Conservation (phyloP, 2,113 vertebrate genomes). For the Octodon degus region DNA sequence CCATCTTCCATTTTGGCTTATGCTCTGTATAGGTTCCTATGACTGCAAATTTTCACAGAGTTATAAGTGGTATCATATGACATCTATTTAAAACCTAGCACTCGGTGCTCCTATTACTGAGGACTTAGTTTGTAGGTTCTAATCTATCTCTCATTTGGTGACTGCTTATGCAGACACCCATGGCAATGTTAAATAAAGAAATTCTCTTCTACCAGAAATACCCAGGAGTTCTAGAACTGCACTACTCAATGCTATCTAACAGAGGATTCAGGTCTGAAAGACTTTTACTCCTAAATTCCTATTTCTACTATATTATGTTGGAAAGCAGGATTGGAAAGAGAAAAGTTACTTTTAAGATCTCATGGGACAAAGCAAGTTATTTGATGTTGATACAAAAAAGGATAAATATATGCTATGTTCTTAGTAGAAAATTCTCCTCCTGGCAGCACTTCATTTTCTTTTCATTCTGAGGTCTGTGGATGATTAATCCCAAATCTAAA, state of each 20-base stretch:
- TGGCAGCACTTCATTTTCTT: slow-evolving; percentile 37
- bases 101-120: slow-evolving; percentile 83
- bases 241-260: neutral
- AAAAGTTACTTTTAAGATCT: slow-evolving; percentile 8
- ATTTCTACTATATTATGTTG: neutral
- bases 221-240: neutral
- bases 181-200: slow-evolving; percentile 34
- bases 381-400: neutral
- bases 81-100: slow-evolving; percentile 89
- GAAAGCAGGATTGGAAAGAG: slow-evolving; percentile 11
- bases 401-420: neutral
- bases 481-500: slow-evolving; percentile 43
- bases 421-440: neutral
- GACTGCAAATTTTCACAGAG: slow-evolving; percentile 75
- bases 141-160: slow-evolving; percentile 75
- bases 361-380: neutral
- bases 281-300: neutral
- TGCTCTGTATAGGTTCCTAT: slow-evolving; percentile 81
- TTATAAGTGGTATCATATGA: slow-evolving; percentile 86
- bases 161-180: slow-evolving; percentile 35
- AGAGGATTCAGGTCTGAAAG: neutral
- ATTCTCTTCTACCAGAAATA: slow-evolving; percentile 55
- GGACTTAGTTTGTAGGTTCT: slow-evolving; percentile 82
- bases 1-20: slow-evolving; percentile 87
- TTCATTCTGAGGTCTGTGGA: slow-evolving; percentile 40